Evolutionary conservation across 2,797 vertebrate species (phyloP), one percentile per base, ranked within the genome.

Genomic region (Siniperca undulata): DNA sequence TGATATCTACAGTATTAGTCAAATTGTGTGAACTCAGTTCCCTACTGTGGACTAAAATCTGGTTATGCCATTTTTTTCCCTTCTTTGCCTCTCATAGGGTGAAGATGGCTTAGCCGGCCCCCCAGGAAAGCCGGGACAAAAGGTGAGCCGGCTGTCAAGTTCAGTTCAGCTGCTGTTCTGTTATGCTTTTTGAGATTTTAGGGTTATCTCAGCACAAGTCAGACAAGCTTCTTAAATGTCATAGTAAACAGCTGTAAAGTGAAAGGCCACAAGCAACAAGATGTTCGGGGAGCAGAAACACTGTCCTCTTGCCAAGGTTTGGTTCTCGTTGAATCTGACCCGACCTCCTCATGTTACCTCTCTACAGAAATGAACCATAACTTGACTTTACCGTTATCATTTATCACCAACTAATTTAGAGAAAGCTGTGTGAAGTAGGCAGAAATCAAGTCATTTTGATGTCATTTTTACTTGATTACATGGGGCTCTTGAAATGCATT

Each of bases 121-220:
- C 44, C 82, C 91, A 4, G 94, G 94, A 86, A 67, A 52, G 0
- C 78, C 87, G 3, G 94, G 92, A 8, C 67, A 46, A 56, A 94
- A 94, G 92, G 95, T 94, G 36, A 80, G 90, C 84, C 48, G 20
- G 16, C 44, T 30, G 53, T 30, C 12, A 2, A 42, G n/a, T 44
- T 48, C n/a, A 16, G 40, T 24, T 64, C 40, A 24, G 1, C 30
- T 50, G 19, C 19, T 27, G 2, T 44, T 14, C 22, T 53, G 52
- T 30, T 58, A 0, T 4, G 10, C 17, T 36, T 65, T 62, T 65
- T 16, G 27, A 74, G 36, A 72, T 44, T 34, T 67, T 38, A 4
- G 19, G 5, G 20, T 60, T 22, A n/a, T 58, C 70, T 50, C 46
- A 36, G 38, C 36, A 77, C 0, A 34, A 50, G 68, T 71, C 65